Evolutionary conservation across 2,113 vertebrate genomes (phyloP).

Genomic region (Megatriorchis doriae): DNA sequence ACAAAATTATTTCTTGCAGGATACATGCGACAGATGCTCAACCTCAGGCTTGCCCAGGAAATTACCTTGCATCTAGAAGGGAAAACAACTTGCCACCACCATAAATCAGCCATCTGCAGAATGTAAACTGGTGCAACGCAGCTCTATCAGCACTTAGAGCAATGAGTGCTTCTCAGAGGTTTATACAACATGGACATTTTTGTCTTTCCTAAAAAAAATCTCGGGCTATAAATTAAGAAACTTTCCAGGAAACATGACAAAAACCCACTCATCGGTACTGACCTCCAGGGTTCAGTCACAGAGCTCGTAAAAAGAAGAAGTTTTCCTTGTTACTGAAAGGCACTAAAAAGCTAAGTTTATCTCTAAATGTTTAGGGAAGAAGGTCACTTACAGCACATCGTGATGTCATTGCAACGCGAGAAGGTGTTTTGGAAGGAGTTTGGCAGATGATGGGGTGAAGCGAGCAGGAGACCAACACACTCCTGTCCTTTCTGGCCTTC

Average conservation of each 20-base stretch:
- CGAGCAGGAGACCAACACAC: fast-evolving
- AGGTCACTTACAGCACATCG: background rate
- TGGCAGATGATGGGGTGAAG: background rate
- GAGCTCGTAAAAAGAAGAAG: background rate
- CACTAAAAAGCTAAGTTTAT: background rate
- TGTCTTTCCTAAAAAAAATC: background rate
- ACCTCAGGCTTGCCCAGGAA: background rate
- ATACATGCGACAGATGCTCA: background rate
- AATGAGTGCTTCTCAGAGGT: background rate
- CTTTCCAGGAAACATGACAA: background rate
- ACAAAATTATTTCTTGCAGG: background rate
- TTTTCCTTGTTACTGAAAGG: background rate
- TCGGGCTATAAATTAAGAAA: background rate
- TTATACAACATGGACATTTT: fast-evolving
- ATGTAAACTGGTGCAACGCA: background rate
- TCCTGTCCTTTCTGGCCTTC: background rate
- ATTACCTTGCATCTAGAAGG: background rate
- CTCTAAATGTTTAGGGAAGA: background rate
- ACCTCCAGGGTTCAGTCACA: background rate
- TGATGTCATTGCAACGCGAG: background rate
- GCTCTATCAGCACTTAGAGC: background rate
- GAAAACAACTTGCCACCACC: background rate
- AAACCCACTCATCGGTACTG: fast-evolving
- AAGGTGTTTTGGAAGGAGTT: background rate
- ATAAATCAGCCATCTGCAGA: background rate